Evolutionary conservation across 2,113 vertebrate species (phyloP).

Genomic region (Tragelaphus imberbis): DNA sequence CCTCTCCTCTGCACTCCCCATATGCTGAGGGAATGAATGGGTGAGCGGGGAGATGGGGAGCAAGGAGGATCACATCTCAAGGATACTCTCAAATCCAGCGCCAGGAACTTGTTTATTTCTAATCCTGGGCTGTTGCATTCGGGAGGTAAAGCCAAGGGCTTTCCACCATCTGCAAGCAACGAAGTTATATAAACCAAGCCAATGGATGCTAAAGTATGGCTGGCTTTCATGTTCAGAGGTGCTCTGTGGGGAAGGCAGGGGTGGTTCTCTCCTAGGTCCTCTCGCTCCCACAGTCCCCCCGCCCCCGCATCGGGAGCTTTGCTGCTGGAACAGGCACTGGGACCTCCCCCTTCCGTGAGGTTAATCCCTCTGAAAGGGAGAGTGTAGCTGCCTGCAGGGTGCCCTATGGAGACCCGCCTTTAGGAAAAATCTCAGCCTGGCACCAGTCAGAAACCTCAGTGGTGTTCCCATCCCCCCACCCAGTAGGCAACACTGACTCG

Average conservation of each 20-base stretch:
- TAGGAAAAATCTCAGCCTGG: not conserved
- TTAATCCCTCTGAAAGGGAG: not conserved
- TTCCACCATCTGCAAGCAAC: not conserved
- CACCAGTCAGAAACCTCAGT: not conserved
- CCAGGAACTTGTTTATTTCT: not conserved
- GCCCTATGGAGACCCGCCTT: fast-evolving
- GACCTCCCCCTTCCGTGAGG: not conserved
- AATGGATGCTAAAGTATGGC: not conserved
- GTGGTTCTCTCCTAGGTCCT: not conserved
- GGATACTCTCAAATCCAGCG: not conserved
- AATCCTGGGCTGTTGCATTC: not conserved
- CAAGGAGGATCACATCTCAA: not conserved
- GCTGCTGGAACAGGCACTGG: not conserved
- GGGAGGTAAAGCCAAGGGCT: not conserved
- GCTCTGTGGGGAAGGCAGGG: not conserved
- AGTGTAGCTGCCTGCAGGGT: not conserved
- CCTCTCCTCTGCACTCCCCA: not conserved
- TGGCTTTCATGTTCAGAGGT: not conserved
- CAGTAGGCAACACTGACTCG: fast-evolving
- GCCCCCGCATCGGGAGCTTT: not conserved
- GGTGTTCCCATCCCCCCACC: not conserved
- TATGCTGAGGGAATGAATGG: fast-evolving
- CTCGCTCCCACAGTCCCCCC: not conserved
- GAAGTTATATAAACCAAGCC: not conserved
- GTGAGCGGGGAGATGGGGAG: fast-evolving